Conservation (phyloP, 2,797 vertebrate genomes). For the Eupleurogrammus muticus region DNA sequence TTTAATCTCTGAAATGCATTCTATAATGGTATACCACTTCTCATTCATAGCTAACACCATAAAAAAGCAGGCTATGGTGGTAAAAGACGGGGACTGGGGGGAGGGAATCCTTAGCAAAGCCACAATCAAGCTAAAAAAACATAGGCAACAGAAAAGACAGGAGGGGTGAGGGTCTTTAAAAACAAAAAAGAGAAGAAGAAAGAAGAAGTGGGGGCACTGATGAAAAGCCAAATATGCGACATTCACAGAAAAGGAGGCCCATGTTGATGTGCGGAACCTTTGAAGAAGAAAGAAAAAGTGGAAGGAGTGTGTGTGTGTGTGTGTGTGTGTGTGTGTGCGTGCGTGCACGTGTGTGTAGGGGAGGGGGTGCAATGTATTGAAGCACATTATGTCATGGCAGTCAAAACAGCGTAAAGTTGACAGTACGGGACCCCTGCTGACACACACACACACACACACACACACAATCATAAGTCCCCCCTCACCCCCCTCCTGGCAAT, state of each 20-base stretch:
- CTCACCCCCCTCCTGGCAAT: constrained; percentile 76
- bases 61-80: constrained; percentile 65
- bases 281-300: constrained; percentile 72
- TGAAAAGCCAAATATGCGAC: constrained; percentile 80
- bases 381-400: constrained; percentile 89
- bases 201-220: constrained; percentile 53
- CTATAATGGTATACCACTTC: constrained; percentile 85
- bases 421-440: constrained; percentile 74
- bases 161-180: constrained; percentile 42
- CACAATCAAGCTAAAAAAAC: constrained; percentile 89
- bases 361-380: constrained; percentile 84
- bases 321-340: constrained; percentile 7
- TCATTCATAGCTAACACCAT: constrained; percentile 63
- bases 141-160: constrained; percentile 67
- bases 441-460: constrained; percentile 43
- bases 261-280: constrained; percentile 76
- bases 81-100: constrained; percentile 23
- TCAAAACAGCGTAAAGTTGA: constrained; percentile 87
- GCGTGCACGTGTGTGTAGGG: too few species aligned
- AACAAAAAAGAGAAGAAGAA: constrained; percentile 29
- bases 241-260: constrained; percentile 79
- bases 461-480: constrained; percentile 56
- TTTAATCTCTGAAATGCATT: constrained; percentile 86
- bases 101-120: constrained; percentile 83
- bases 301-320: constrained; percentile 43